These are phyloP conservation scores for Campodea augens DNA, from an alignment of 1,140 invertebrate genomes.

Conservation along the genomic window DNA sequence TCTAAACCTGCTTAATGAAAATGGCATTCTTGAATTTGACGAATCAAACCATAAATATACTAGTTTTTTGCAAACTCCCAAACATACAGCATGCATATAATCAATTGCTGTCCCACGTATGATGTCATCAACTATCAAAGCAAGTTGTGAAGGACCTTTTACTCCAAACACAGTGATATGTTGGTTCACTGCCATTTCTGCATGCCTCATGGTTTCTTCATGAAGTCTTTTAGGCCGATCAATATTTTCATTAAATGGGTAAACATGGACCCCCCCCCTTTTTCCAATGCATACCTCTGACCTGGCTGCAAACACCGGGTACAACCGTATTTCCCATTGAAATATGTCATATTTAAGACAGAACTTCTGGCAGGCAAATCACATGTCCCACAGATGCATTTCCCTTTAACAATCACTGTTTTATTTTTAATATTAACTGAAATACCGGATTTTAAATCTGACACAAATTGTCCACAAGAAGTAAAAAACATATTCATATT, in stretches of 20 bases:
- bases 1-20: no score
- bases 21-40: no score
- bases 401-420: background rate
- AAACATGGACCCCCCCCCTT: background rate
- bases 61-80: background rate
- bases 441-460: background rate
- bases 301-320: background rate
- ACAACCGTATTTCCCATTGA: background rate
- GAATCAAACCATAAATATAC: no score
- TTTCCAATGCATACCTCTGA: background rate
- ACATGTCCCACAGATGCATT: background rate
- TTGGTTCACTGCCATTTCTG: background rate
- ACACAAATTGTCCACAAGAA: background rate
- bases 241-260: background rate
- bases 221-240: background rate
- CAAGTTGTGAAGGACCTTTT: background rate
- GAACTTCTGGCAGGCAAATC: background rate
- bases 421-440: background rate
- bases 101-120: background rate
- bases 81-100: background rate
- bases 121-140: background rate
- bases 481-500: background rate
- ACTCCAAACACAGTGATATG: background rate
- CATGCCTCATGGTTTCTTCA: background rate
- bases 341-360: background rate